A percentile compares a stretch with the other conserved stretches of the same genome.
These are phyloP conservation scores for Brachionus paranguensis DNA, from an alignment of 1,140 invertebrate species.

Conservation along the genomic window DNA sequence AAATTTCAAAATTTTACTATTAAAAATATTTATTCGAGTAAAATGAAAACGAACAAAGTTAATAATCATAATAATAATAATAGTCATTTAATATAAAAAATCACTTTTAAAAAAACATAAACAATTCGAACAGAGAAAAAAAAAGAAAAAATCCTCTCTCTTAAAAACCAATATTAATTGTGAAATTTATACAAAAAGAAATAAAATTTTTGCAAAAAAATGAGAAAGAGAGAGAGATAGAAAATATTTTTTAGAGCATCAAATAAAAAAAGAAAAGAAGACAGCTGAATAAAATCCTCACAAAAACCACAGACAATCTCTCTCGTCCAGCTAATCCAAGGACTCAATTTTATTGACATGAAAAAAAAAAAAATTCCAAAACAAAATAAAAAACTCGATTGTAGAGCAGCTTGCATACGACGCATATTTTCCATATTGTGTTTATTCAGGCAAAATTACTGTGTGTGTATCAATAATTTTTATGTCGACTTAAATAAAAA, in stretches of 20 bases:
- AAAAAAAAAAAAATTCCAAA: background rate
- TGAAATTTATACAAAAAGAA: background rate
- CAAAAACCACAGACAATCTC: background rate
- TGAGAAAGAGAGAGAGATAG: background rate
- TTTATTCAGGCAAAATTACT: slow-evolving; percentile 1
- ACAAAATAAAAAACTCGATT: background rate
- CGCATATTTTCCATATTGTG: background rate
- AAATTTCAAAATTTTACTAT: background rate
- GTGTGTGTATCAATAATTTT: background rate
- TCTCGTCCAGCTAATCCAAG: background rate
- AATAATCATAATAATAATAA: background rate
- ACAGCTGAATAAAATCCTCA: background rate
- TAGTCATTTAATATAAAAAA: background rate
- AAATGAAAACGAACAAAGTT: background rate
- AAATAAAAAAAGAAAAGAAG: background rate
- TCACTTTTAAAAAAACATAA: background rate
- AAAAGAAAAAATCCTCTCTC: background rate
- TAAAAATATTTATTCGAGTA: slow-evolving; percentile 5
- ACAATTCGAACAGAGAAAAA: background rate
- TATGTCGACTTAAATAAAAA: background rate
- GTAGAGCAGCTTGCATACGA: background rate
- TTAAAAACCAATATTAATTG: background rate
- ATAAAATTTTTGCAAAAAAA: background rate
- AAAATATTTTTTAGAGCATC: too few relatives aligned
- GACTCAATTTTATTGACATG: slow-evolving; percentile 7